These are phyloP conservation scores for Oceanodroma tethys DNA, from an alignment of 2,113 vertebrate genomes.

Conservation along the genomic window DNA sequence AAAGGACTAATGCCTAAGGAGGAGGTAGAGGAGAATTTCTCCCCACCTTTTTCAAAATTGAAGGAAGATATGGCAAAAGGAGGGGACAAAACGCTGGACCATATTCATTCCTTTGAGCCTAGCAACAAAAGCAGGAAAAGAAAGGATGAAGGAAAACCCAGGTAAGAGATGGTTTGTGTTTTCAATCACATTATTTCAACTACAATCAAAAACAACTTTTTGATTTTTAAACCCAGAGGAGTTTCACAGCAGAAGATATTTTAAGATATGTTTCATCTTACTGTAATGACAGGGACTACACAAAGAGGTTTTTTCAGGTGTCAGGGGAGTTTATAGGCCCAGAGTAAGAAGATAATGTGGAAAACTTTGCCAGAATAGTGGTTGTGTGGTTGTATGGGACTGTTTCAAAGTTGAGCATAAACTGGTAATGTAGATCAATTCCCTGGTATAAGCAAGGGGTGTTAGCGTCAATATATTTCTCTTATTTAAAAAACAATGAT, in stretches of 20 bases:
- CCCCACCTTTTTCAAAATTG: neutral
- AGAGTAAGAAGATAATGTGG: neutral
- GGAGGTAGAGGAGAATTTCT: neutral
- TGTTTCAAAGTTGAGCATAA: neutral
- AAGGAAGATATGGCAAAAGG: neutral
- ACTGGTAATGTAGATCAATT: neutral
- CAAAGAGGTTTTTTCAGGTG: neutral
- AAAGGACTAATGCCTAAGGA: neutral
- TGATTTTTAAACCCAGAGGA: neutral
- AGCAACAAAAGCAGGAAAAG: neutral
- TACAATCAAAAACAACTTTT: neutral
- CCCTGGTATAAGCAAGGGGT: neutral
- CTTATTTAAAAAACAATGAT: neutral
- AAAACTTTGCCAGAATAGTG: neutral
- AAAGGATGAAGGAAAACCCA: neutral
- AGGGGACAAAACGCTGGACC: neutral
- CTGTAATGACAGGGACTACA: neutral
- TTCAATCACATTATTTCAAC: neutral
- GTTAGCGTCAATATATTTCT: neutral
- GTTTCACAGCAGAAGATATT: neutral
- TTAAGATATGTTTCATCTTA: neutral
- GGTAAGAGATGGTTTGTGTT: neutral
- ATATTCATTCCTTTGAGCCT: neutral
- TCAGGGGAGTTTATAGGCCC: neutral
- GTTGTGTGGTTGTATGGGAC: neutral